These are phyloP conservation scores for Etheostoma cragini DNA, from an alignment of 2,113 vertebrate genomes.

Conservation along the genomic window DNA sequence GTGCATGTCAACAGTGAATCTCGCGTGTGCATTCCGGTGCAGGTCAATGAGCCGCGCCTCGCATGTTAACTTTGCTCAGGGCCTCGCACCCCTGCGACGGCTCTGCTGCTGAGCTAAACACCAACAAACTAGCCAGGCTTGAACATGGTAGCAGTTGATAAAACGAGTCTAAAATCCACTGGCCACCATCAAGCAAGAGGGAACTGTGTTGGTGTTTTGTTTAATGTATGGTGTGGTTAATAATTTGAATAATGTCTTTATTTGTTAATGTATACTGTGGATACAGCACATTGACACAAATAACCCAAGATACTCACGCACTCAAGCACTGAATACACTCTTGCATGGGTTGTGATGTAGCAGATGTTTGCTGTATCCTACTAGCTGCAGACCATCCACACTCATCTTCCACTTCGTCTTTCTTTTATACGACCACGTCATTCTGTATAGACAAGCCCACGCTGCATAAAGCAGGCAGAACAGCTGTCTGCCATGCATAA, in stretches of 20 bases:
- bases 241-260: not conserved
- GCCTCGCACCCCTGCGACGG: no score
- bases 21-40: no score
- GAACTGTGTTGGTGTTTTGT: not conserved
- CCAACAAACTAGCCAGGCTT: no score
- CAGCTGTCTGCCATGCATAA: conserved; percentile 77
- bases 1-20: no score
- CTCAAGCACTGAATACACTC: not conserved
- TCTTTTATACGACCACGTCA: conserved; percentile 60
- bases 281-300: not conserved
- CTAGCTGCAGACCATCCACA: conserved; percentile 12
- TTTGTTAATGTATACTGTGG: not conserved
- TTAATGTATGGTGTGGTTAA: not conserved
- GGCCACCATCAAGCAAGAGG: not conserved
- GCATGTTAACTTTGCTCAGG: no score
- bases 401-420: conserved; percentile 4
- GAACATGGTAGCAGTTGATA: no score
- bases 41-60: no score
- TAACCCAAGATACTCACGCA: not conserved
- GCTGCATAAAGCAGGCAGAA: conserved; percentile 53
- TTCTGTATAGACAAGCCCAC: conserved; percentile 64
- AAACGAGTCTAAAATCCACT: no score
- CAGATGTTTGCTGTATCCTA: conserved; percentile 13
- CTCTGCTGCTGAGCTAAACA: no score
- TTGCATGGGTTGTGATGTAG: not conserved